phyloP scores from a whole-genome alignment of 2,797 vertebrate genomes.

The Cyclura pinguis region DNA sequence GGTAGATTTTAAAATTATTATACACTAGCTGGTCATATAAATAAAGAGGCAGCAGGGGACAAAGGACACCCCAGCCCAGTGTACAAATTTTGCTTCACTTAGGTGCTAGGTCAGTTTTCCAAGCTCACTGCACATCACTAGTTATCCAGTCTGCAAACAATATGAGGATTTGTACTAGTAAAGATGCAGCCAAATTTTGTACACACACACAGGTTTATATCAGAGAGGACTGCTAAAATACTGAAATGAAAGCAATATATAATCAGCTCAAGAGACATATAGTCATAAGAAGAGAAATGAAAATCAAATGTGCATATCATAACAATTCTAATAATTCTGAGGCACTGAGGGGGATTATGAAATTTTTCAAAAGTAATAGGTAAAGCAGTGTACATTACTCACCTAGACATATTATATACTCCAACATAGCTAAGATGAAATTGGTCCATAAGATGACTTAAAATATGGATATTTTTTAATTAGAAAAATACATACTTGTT shows the following conservation, averaged over 20 bases:
- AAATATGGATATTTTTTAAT: background rate
- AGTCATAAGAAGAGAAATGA: background rate
- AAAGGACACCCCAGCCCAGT: background rate
- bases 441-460: constrained; percentile 13
- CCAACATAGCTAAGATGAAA: constrained; percentile 1
- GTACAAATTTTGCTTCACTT: background rate
- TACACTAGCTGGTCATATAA: background rate
- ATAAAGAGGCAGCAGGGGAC: background rate
- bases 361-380: background rate
- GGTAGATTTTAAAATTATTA: background rate
- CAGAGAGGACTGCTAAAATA: background rate
- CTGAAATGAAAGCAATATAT: background rate
- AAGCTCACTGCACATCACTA: background rate
- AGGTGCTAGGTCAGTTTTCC: background rate
- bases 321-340: background rate
- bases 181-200: background rate
- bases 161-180: background rate
- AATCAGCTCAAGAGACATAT: background rate
- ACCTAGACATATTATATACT: background rate
- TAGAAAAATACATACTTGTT: constrained; percentile 60
- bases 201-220: too few species aligned
- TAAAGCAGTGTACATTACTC: background rate
- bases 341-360: background rate
- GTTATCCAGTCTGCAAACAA: background rate
- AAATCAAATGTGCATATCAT: background rate